phyloP scores from a whole-genome alignment of 2,797 vertebrate genomes.

The Oreochromis mossambicus region DNA sequence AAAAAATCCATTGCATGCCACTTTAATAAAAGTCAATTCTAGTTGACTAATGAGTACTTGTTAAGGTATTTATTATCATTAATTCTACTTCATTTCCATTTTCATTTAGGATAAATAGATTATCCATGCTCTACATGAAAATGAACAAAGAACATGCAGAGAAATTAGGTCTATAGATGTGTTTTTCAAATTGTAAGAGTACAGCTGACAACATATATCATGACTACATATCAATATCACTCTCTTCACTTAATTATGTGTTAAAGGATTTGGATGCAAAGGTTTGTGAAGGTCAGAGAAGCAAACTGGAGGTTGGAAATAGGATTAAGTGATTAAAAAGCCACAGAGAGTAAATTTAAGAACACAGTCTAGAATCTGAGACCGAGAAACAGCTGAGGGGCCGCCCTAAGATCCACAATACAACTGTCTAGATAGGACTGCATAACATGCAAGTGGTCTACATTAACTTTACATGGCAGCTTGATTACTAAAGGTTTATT shows the following conservation, averaged over 20 bases:
- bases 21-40: constrained; percentile 25
- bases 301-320: neutral
- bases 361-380: neutral
- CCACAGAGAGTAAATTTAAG: neutral
- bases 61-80: constrained; percentile 39
- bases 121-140: neutral
- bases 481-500: neutral
- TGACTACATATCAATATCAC: neutral
- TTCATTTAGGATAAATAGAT: constrained; percentile 33
- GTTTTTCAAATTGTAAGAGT: neutral
- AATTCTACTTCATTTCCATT: constrained; percentile 47
- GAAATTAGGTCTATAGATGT: neutral
- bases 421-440: neutral
- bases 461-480: constrained; percentile 1
- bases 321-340: constrained; percentile 23
- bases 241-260: neutral
- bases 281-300: neutral
- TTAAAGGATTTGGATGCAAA: neutral
- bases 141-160: neutral
- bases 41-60: constrained; percentile 26
- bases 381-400: neutral
- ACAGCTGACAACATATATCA: neutral
- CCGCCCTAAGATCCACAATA: neutral
- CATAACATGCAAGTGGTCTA: neutral
- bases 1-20: neutral